Base-by-base conservation (phyloP, 2,113 vertebrate species). In the Sterrhoptilus dennistouni region DNA sequence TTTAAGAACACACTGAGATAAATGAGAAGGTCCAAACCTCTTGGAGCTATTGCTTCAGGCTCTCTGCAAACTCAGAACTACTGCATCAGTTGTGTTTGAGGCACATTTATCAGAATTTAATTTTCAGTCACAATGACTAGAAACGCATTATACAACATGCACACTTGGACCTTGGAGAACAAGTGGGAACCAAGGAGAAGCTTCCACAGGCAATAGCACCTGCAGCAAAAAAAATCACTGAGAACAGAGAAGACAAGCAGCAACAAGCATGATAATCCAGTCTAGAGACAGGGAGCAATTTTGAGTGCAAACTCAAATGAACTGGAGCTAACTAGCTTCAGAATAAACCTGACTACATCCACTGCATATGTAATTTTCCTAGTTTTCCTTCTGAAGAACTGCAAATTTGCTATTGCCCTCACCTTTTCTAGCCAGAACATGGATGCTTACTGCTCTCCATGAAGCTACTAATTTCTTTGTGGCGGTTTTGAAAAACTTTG, bases 1-100 rank as follows among this genome's bases (percentile, higher is more conserved):
- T 57, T 96, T 90, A 88, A 81, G 66, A 91, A 91, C 47, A 72
- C 8, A 70, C 15, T 53, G 63, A 94, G 79, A 93, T 59, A 66
- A 96, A 93, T 83, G 45, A 50, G 22, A 72, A 85, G 42, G 71
- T 91, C 86, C 54, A 66, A 80, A 24, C 29, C 18, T 90, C 63
- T 80, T 70, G 60, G 71, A 96, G 54, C 42, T 89, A 42, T 68
- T 84, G 68, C 83, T 95, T 42, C 83, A 86, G 90, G 76, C 79
- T 83, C 45, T 88, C 65, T 54, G 38, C 40, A 77, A 31, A 77
- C 35, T 83, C 76, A 77, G 18, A 89, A 54, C 19, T 63, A 63
- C 35, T 59, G 54, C 35, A 83, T 60, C 64, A 52, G 27, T 38
- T 93, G 24, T 52, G 35, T 83, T 74, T 74, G 35, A 86, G 54